Evolutionary conservation across 2,888 invertebrate genomes (phyloP), one percentile per base, ranked within the genome.

Genomic region (Atrina japonica): DNA sequence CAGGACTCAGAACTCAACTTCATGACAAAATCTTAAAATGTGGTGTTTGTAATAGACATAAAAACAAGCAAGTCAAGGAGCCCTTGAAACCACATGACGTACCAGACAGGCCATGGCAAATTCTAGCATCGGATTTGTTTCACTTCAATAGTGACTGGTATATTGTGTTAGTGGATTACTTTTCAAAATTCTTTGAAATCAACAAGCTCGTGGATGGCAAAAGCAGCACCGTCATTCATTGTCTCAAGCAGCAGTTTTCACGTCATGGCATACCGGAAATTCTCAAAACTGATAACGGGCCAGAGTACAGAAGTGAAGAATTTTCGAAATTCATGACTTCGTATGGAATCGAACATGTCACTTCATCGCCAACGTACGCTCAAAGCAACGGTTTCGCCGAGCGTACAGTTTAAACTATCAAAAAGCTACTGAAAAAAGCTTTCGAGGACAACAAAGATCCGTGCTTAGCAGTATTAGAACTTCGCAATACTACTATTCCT

Each of bases 361-460:
- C 77, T 23, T 72, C 70, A 11, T 68, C 65, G n/a, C 78, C 75
- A 0, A 27, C 50, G 16, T 78, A 73, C 49, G 73, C 76, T 16
- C 67, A 78, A 45, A 66, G 70, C 9, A 83, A 81, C 59, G 73
- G 82, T n/a, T 60, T 80, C 7, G 80, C 75, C 14, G 82, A 82
- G 43, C 60, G 50, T 27, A 61, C 64, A 14, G 81, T 83, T 0
- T 70, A 80, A 50, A 77, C 60, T 1, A 58, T 70, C 0, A 82
- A 83, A 55, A 29, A 29, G 18, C 30, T 83, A 1, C 53, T 80
- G 16, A 60, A 6, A 11, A 78, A 76, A 25, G 49, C 73, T 0
- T 66, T 66, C 25, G 63, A 55, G 14, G 55, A 53, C 56, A 25
- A 59, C 9, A 29, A 55, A 21, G 71, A 77, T 41, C 66, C 66